Conservation (phyloP, 2,113 vertebrate species). For the Phalacrocorax brasilianus region DNA sequence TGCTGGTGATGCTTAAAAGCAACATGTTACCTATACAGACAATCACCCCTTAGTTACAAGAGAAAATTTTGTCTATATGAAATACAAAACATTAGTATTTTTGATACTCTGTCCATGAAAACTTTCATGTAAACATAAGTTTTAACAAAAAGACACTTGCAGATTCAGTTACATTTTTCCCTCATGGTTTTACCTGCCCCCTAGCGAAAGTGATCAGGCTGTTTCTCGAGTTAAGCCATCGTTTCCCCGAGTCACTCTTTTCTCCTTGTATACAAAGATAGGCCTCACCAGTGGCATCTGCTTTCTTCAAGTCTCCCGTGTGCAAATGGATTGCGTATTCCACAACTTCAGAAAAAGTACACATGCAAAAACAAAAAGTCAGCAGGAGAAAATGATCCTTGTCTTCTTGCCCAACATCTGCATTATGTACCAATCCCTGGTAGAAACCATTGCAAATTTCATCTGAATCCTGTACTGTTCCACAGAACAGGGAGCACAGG, state of each 20-base stretch:
- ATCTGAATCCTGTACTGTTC: neutral
- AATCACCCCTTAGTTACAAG: neutral
- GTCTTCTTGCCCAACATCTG: neutral
- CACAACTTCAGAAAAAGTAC: conserved; percentile 45
- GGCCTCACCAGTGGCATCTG: conserved; percentile 30
- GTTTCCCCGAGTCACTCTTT: conserved; percentile 42
- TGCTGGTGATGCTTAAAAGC: neutral
- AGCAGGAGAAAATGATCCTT: neutral
- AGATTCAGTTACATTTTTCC: neutral
- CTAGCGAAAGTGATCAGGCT: conserved; percentile 41
- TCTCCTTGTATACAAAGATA: conserved; percentile 61
- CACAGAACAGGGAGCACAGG: neutral
- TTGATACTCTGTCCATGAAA: neutral
- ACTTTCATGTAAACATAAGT: neutral
- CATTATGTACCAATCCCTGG: neutral
- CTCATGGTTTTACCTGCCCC: conserved; percentile 58
- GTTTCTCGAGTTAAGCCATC: conserved; percentile 35
- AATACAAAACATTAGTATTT: neutral
- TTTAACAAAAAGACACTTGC: neutral
- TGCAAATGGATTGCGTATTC: conserved; percentile 64
- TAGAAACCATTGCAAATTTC: neutral
- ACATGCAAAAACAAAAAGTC: neutral
- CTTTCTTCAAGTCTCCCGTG: conserved; percentile 59
- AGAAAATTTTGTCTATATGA: neutral
- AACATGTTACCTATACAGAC: neutral